Percentiles rank a stretch among this genome's conserved stretches.
These are phyloP conservation scores for Penelope pileata DNA, from an alignment of 2,113 vertebrate genomes.

Conservation along the genomic window DNA sequence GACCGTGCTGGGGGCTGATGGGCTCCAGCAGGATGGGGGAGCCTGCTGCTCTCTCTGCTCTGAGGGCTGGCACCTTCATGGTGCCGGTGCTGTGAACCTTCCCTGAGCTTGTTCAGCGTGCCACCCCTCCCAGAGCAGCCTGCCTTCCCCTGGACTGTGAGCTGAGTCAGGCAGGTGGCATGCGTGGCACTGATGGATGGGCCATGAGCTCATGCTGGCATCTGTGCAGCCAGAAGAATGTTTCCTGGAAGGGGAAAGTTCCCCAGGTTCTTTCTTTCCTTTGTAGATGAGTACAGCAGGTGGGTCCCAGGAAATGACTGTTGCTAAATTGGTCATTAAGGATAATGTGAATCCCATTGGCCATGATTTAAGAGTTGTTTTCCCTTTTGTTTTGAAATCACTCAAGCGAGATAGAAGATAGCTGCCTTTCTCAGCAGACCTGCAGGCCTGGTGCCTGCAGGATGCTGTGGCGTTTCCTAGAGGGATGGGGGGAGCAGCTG, in stretches of 20 bases:
- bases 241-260: not conserved
- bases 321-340: not conserved
- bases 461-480: not conserved
- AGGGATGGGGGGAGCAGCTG: slow-evolving; percentile 3
- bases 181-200: fast-evolving
- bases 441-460: not conserved
- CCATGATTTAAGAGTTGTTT: not conserved
- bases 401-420: not conserved
- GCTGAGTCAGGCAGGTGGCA: not conserved
- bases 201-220: no score
- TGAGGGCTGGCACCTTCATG: no score
- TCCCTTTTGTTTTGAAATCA: not conserved
- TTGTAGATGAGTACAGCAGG: fast-evolving
- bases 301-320: not conserved
- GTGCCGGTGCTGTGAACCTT: no score
- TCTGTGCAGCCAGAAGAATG: no score
- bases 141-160: not conserved
- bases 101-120: not conserved
- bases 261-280: not conserved
- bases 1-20: no score
- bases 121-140: not conserved
- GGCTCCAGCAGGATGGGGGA: not conserved
- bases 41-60: not conserved
- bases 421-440: not conserved
- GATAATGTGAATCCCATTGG: not conserved